phyloP scores from a whole-genome alignment of 2,888 invertebrate genomes.

The Apamea monoglypha region DNA sequence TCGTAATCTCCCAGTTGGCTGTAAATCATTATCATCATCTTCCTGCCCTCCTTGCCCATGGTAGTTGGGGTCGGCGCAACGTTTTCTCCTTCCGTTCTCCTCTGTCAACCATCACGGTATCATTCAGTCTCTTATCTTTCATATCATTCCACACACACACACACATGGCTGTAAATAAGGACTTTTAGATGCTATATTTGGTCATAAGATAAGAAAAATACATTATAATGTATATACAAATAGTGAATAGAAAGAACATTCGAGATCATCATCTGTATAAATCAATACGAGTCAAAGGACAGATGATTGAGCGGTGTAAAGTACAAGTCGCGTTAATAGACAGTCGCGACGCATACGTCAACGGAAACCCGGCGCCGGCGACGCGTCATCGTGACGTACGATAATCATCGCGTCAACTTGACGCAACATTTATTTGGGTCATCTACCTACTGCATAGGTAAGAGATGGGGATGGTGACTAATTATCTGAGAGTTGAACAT shows the following conservation, averaged over 20 bases:
- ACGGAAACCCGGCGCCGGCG: slow-evolving; percentile 44
- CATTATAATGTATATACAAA: not conserved
- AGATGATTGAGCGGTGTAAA: slow-evolving; percentile 61
- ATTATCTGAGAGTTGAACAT: not conserved
- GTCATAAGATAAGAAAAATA: not conserved
- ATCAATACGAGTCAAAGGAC: slow-evolving; percentile 33
- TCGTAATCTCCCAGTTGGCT: not conserved
- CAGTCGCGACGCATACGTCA: slow-evolving; percentile 50
- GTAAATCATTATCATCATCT: not conserved
- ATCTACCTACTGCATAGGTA: not conserved
- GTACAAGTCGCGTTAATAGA: slow-evolving; percentile 47
- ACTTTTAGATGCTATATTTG: not conserved
- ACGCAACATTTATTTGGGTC: slow-evolving; percentile 35
- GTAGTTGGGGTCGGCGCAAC: not conserved
- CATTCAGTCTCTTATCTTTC: not conserved
- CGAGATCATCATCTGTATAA: slow-evolving; percentile 21
- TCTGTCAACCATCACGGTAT: not conserved
- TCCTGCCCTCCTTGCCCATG: not conserved
- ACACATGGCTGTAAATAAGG: not conserved
- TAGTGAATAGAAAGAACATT: slow-evolving; percentile 31
- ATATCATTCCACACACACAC: not conserved
- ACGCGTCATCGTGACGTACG: slow-evolving; percentile 42
- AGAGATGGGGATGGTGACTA: not conserved
- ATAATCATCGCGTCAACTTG: slow-evolving; percentile 16
- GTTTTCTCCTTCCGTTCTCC: not conserved